phyloP scores from a whole-genome alignment of 2,113 vertebrate species.

The Hippocampus barbouri region DNA sequence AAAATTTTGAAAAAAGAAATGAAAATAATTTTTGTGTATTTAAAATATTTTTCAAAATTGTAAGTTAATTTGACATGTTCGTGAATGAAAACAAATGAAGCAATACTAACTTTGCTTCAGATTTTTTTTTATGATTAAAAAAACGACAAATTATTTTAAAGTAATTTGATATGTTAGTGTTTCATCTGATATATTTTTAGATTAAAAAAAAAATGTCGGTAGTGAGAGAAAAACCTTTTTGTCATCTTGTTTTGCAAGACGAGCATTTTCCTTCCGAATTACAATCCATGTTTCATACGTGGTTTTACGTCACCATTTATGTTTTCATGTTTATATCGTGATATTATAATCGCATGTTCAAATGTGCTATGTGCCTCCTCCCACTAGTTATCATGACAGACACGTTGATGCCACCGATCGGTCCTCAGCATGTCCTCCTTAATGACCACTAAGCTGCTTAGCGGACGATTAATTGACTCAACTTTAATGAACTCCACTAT shows the following conservation, averaged over 20 bases:
- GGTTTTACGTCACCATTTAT: neutral
- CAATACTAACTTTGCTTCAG: no score
- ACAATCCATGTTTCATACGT: no score
- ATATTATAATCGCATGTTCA: neutral
- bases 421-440: neutral
- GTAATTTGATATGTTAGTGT: no score
- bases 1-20: no score
- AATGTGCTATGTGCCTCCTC: neutral
- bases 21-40: neutral
- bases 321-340: no score
- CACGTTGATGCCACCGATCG: neutral
- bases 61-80: no score
- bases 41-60: neutral
- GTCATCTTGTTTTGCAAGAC: neutral
- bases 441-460: neutral
- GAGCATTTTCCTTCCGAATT: neutral
- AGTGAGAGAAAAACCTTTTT: no score
- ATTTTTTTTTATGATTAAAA: no score
- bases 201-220: neutral
- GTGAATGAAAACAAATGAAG: neutral
- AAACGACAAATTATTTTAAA: no score
- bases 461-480: slow-evolving; percentile 17
- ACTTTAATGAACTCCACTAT: slow-evolving; percentile 9
- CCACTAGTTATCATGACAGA: neutral
- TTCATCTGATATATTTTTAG: neutral